phyloP scores from a whole-genome alignment of 2,888 invertebrate genomes.

The Protodeltote pygarga region DNA sequence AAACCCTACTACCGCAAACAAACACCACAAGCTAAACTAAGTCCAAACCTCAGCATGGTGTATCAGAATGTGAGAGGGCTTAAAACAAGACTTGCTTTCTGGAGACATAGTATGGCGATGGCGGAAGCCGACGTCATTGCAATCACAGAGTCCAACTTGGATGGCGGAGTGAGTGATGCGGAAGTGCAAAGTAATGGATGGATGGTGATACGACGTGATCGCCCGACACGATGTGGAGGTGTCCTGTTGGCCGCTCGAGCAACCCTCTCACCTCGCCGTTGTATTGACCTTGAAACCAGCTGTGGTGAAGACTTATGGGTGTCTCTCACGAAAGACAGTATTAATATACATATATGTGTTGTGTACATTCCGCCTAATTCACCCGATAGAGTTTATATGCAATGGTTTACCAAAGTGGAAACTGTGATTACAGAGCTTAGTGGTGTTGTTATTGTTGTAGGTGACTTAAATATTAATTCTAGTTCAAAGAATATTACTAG shows the following conservation, averaged over 20 bases:
- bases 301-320: neutral
- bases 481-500: too few species aligned
- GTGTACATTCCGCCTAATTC: neutral
- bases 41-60: too few species aligned
- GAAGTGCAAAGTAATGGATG: neutral
- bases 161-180: neutral
- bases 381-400: neutral
- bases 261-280: neutral
- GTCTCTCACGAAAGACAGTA: neutral
- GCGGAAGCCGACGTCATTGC: neutral
- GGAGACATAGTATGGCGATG: neutral
- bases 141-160: neutral
- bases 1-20: neutral
- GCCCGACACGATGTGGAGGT: neutral
- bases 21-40: too few species aligned
- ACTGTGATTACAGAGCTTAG: neutral
- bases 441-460: neutral
- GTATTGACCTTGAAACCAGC: neutral
- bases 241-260: neutral
- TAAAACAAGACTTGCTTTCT: neutral
- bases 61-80: neutral
- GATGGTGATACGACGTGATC: neutral
- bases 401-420: neutral
- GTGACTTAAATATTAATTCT: neutral
- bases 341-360: neutral